Conservation (phyloP, 2,888 invertebrate species). For the Drosophila sordidapex region DNA sequence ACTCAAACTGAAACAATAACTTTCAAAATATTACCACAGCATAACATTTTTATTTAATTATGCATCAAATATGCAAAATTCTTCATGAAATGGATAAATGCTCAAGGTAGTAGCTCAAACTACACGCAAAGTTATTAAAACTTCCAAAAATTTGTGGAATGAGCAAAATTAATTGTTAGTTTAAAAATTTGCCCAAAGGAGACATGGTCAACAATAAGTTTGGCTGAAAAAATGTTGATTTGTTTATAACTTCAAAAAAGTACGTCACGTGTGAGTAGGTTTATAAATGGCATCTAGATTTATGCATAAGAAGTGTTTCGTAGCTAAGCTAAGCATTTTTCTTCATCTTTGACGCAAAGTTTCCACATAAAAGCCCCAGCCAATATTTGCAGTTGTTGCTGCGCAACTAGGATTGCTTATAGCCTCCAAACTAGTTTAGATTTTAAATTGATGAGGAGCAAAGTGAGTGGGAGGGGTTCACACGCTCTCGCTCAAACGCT, state of each 20-base stretch:
- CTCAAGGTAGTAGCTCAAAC: background rate
- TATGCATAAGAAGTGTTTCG: background rate
- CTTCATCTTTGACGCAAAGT: background rate
- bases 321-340: background rate
- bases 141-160: background rate
- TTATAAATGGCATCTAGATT: background rate
- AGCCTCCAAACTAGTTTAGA: constrained; percentile 36
- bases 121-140: constrained; percentile 17
- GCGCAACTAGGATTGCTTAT: constrained; percentile 13
- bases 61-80: constrained; percentile 15
- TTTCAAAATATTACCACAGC: constrained; percentile 32
- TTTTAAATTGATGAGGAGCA: constrained; percentile 27
- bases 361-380: constrained; percentile 4
- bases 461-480: background rate
- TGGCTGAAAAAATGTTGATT: background rate
- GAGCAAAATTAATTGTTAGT: background rate
- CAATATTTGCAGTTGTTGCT: constrained; percentile 8
- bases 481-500: constrained; percentile 1
- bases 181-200: background rate
- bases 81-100: background rate
- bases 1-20: constrained; percentile 26
- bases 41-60: constrained; percentile 13
- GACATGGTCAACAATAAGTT: background rate
- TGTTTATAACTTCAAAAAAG: background rate
- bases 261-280: background rate